phyloP scores from a whole-genome alignment of 2,888 invertebrate species.

The Mythimna ferrago region DNA sequence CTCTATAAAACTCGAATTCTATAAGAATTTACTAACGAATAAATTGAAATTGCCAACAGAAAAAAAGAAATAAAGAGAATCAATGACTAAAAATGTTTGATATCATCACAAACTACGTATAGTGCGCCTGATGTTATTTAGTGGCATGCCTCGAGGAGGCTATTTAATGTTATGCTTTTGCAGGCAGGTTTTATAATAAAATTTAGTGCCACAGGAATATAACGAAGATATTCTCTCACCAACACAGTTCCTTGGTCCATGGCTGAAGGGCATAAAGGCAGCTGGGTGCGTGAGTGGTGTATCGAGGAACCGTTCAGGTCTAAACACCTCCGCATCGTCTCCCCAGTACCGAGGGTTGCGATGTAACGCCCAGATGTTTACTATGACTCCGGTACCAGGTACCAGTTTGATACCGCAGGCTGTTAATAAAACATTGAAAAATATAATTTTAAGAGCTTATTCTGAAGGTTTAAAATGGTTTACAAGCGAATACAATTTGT shows the following conservation, averaged over 20 bases:
- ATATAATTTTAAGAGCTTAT: neutral
- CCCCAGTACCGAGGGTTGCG: conserved; percentile 71
- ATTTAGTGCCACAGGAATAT: neutral
- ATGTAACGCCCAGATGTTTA: conserved; percentile 77
- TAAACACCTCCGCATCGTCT: conserved; percentile 67
- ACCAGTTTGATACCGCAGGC: conserved; percentile 22
- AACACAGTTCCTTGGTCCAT: conserved; percentile 64
- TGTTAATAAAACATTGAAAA: neutral
- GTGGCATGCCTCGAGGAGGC: neutral
- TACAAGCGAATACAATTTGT: too few species aligned
- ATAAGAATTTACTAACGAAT: too few species aligned
- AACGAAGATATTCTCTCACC: conserved; percentile 1
- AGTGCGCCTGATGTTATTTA: too few species aligned
- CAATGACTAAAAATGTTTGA: too few species aligned
- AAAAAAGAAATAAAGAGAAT: too few species aligned
- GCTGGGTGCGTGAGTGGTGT: conserved; percentile 62
- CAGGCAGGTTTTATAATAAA: neutral
- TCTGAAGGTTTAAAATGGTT: too few species aligned
- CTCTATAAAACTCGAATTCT: too few species aligned
- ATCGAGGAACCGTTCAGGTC: conserved; percentile 71
- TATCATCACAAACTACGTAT: too few species aligned
- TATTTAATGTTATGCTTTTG: neutral
- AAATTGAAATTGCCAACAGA: too few species aligned
- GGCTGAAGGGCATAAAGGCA: conserved; percentile 70
- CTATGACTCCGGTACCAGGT: conserved; percentile 9